These are phyloP conservation scores for Iselma pallidipennis DNA, from an alignment of 2,888 invertebrate species.

Conservation along the genomic window DNA sequence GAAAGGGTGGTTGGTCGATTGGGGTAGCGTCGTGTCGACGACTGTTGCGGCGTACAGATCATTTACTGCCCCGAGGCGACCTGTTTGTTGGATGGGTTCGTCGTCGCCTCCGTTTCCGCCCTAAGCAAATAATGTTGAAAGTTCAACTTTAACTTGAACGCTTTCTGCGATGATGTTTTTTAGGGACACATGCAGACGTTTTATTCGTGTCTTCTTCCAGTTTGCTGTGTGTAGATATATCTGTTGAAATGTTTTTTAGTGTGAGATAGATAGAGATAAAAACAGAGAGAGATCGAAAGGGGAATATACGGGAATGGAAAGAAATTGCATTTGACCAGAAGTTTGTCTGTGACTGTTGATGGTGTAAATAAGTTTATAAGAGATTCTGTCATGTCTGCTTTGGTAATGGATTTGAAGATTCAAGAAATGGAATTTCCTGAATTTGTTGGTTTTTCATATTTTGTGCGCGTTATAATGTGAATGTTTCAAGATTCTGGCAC, in stretches of 20 bases:
- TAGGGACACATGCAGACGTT: no score
- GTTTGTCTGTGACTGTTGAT: no score
- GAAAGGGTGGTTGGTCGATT: neutral
- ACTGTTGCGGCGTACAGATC: constrained; percentile 15
- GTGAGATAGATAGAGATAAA: no score
- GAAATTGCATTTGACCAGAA: neutral
- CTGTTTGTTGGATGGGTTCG: constrained; percentile 27
- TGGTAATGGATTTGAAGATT: neutral
- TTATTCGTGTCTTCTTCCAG: no score
- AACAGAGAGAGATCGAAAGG: no score
- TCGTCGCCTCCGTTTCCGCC: constrained; percentile 25
- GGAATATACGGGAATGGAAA: no score
- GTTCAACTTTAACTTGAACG: constrained; percentile 18
- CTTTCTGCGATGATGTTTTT: constrained; percentile 5
- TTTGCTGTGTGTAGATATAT: no score
- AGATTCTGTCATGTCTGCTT: neutral
- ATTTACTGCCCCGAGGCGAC: constrained; percentile 29
- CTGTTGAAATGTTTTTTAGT: no score
- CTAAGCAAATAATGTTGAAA: constrained; percentile 23
- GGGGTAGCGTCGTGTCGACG: neutral
- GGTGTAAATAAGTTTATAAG: no score
- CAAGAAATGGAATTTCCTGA: neutral
- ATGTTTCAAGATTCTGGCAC: neutral
- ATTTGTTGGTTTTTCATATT: neutral
- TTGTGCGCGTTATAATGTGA: neutral